phyloP scores from a whole-genome alignment of 2,113 vertebrate species.

The Dunckerocampus dactyliophorus region DNA sequence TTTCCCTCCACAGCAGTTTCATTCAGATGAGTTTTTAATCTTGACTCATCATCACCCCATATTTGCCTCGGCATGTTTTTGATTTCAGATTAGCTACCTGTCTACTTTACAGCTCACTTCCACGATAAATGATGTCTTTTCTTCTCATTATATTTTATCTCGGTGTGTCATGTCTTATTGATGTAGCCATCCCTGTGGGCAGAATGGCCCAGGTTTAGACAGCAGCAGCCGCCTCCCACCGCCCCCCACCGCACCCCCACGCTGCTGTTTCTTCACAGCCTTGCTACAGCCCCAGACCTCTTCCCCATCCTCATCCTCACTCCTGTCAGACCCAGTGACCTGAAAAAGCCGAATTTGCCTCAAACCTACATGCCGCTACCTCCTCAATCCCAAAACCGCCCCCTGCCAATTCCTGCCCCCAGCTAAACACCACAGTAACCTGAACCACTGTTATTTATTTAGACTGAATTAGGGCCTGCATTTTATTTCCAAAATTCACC shows the following conservation, averaged over 20 bases:
- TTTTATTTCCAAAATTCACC: too few species aligned
- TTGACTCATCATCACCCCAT: constrained; percentile 20
- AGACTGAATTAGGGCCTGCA: too few species aligned
- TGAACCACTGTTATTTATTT: too few species aligned
- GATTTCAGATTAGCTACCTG: constrained; percentile 14
- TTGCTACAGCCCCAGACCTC: neutral
- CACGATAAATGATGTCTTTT: constrained; percentile 1
- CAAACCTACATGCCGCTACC: constrained; percentile 1
- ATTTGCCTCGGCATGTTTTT: constrained; percentile 19
- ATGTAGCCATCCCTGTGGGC: neutral
- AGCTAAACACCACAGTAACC: too few species aligned
- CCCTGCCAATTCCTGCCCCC: too few species aligned
- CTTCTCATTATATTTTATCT: constrained; percentile 7
- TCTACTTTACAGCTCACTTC: constrained; percentile 10
- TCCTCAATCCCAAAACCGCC: neutral
- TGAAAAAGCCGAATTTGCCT: constrained; percentile 28
- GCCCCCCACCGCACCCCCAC: neutral
- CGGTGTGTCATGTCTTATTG: neutral
- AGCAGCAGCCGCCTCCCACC: too few species aligned
- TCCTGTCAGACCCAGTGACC: constrained; percentile 50
- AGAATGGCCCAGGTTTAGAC: neutral
- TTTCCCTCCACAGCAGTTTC: neutral
- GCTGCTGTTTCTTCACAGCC: neutral
- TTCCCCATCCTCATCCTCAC: constrained; percentile 16
- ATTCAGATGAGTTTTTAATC: constrained; percentile 20